These are phyloP conservation scores for Lottia scabra DNA, from an alignment of 2,888 invertebrate species.

Conservation along the genomic window DNA sequence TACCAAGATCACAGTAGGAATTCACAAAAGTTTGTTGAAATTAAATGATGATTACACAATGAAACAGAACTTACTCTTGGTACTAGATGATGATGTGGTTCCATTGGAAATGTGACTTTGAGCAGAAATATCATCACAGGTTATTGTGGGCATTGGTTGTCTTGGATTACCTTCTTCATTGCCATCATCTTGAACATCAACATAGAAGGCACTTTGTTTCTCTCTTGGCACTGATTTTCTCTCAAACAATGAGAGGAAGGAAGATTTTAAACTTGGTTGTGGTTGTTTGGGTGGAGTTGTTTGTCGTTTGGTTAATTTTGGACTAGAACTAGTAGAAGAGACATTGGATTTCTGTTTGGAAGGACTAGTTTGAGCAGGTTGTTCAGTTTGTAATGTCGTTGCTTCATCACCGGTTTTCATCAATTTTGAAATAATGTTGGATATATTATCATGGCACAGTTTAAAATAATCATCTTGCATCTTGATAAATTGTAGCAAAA, in stretches of 20 bases:
- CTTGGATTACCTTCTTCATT: background rate
- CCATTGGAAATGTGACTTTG: background rate
- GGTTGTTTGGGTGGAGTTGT: slow-evolving; percentile 40
- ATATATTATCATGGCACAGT: slow-evolving; percentile 46
- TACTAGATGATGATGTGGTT: background rate
- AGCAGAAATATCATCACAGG: background rate
- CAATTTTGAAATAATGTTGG: slow-evolving; percentile 44
- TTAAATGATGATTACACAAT: too few species aligned
- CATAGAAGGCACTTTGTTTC: slow-evolving; percentile 52
- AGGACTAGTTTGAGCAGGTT: slow-evolving; percentile 32
- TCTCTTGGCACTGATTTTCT: slow-evolving; percentile 49
- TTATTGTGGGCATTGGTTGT: background rate
- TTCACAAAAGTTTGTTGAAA: too few species aligned
- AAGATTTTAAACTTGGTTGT: slow-evolving; percentile 35
- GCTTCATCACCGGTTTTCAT: slow-evolving; percentile 41
- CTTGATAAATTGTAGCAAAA: slow-evolving; percentile 50
- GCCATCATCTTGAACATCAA: slow-evolving; percentile 34
- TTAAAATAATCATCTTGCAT: slow-evolving; percentile 55
- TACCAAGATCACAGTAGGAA: too few species aligned
- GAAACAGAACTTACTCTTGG: background rate
- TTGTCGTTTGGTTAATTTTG: slow-evolving; percentile 28
- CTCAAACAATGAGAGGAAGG: slow-evolving; percentile 55
- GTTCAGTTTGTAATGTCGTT: slow-evolving; percentile 29
- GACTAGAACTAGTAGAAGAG: slow-evolving; percentile 26
- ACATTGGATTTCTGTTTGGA: slow-evolving; percentile 38